These are phyloP conservation scores for Drosophila falleni DNA, from an alignment of 2,888 invertebrate genomes.

Conservation along the genomic window DNA sequence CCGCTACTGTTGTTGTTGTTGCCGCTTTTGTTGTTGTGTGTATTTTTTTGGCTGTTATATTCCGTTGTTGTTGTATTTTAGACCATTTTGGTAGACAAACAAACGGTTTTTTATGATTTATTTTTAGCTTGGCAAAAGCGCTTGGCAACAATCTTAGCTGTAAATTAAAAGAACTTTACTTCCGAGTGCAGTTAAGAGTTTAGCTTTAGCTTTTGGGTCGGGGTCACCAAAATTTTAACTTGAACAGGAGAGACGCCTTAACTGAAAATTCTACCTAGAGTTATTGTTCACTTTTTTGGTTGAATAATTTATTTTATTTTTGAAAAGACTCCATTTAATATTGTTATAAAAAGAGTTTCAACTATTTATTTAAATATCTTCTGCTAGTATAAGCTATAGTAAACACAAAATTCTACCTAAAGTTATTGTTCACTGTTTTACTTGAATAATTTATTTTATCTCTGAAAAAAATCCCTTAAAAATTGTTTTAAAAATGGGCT, in stretches of 20 bases:
- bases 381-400: neutral
- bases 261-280: too few relatives aligned
- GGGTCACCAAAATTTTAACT: conserved; percentile 26
- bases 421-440: neutral
- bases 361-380: neutral
- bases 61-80: conserved; percentile 73
- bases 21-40: conserved; percentile 35
- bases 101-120: conserved; percentile 81
- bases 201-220: conserved; percentile 52
- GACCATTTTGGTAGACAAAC: conserved; percentile 81
- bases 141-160: conserved; percentile 67
- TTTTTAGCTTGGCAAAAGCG: conserved; percentile 75
- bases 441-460: neutral
- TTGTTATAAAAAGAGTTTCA: neutral
- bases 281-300: neutral
- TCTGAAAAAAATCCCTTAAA: neutral
- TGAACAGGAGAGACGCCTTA: neutral
- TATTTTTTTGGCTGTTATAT: conserved; percentile 55
- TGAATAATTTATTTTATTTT: neutral
- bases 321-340: neutral
- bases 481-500: neutral
- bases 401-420: neutral
- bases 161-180: conserved; percentile 64
- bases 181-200: conserved; percentile 69
- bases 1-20: conserved; percentile 71